These are phyloP conservation scores for Apis cerana DNA, from an alignment of 1,140 invertebrate species.

Conservation along the genomic window DNA sequence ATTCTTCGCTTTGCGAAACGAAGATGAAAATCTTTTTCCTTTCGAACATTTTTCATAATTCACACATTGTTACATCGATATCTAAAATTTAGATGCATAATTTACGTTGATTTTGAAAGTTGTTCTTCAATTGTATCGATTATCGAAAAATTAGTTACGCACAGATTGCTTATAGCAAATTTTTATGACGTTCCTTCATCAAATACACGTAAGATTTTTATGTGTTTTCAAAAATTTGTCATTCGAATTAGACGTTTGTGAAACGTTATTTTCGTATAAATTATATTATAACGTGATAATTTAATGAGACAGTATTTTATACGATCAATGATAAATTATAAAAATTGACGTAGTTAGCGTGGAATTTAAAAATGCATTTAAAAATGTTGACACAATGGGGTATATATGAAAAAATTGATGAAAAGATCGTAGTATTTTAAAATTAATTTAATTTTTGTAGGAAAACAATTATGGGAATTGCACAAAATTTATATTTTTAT, in stretches of 20 bases:
- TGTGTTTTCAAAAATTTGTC: background rate
- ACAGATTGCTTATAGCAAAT: background rate
- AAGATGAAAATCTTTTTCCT: background rate
- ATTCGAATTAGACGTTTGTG: background rate
- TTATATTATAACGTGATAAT: background rate
- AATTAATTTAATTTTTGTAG: background rate
- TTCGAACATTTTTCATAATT: background rate
- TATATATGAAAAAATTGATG: background rate
- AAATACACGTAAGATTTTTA: background rate
- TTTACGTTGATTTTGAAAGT: background rate
- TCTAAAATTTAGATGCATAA: no score
- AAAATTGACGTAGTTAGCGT: background rate
- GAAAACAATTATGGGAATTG: background rate
- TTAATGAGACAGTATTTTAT: conserved; percentile 15
- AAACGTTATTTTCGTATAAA: conserved; percentile 5
- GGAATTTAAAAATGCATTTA: background rate
- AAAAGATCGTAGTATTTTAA: background rate
- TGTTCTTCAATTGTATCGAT: background rate
- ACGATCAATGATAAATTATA: conserved; percentile 1
- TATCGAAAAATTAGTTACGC: background rate
- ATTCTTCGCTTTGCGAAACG: background rate
- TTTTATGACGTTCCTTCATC: conserved; percentile 9
- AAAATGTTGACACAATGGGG: background rate
- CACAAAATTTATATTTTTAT: background rate
- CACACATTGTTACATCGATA: no score